A percentile compares a stretch with the other conserved stretches of the same genome.
phyloP scores from a whole-genome alignment of 2,797 vertebrate species.

The Podargus strigoides region DNA sequence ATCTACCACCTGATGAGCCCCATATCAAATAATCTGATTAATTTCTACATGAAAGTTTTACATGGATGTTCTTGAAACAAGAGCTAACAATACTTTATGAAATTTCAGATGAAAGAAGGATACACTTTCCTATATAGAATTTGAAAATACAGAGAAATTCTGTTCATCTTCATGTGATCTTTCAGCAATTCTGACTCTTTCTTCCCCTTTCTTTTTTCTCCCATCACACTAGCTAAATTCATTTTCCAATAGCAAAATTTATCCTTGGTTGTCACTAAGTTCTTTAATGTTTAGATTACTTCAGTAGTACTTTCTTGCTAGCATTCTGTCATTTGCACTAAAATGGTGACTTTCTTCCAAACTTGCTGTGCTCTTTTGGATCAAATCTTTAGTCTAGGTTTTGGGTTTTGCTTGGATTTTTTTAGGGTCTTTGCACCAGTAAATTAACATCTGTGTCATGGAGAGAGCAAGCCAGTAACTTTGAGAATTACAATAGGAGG shows the following conservation, averaged over 20 bases:
- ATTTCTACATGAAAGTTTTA: neutral
- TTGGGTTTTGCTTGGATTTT: neutral
- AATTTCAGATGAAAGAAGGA: neutral
- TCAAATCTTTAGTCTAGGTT: neutral
- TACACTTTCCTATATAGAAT: neutral
- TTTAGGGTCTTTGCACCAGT: neutral
- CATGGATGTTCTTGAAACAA: neutral
- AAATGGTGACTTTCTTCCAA: neutral
- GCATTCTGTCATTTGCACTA: neutral
- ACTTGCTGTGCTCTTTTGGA: neutral
- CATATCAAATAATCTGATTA: neutral
- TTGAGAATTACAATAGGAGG: too few species aligned
- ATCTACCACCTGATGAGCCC: neutral
- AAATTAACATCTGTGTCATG: neutral
- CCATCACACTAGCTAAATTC: neutral
- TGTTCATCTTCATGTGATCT: neutral
- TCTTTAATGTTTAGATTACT: neutral
- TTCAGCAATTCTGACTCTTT: neutral
- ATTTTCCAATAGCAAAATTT: neutral
- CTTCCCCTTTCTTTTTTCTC: neutral
- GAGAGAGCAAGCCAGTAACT: neutral
- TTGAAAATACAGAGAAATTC: neutral
- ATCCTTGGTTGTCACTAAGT: neutral
- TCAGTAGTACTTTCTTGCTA: neutral
- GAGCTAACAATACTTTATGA: neutral